These are phyloP conservation scores for Noctua janthe DNA, from an alignment of 2,888 invertebrate species.

Conservation along the genomic window DNA sequence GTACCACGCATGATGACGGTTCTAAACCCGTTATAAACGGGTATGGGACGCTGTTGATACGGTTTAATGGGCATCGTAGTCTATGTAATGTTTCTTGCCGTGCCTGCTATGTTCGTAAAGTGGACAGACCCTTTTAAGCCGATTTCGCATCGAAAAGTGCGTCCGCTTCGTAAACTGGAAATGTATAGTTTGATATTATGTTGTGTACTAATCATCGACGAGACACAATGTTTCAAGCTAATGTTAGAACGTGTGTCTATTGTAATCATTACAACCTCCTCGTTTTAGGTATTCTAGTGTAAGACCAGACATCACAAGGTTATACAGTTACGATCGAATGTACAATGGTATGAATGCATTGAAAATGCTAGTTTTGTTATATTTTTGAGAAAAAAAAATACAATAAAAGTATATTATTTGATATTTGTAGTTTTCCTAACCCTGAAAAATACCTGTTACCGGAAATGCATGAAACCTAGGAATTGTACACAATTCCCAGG, in stretches of 20 bases:
- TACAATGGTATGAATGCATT: slow-evolving; percentile 64
- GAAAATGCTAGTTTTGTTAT: slow-evolving; percentile 69
- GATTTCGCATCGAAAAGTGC: not conserved
- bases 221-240: slow-evolving; percentile 21
- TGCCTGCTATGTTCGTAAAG: not conserved
- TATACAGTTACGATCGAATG: slow-evolving; percentile 40
- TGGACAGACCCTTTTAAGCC: not conserved
- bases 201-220: not conserved
- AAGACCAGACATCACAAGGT: slow-evolving; percentile 59
- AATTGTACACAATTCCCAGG: too few relatives aligned
- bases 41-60: too few relatives aligned
- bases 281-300: slow-evolving; percentile 42
- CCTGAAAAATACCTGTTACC: too few relatives aligned
- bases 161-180: not conserved
- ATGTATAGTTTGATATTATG: not conserved
- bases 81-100: too few relatives aligned
- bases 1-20: too few relatives aligned
- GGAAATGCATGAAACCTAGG: too few relatives aligned
- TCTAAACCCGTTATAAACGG: too few relatives aligned
- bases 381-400: slow-evolving; percentile 67
- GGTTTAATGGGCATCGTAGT: too few relatives aligned
- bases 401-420: slow-evolving; percentile 63
- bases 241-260: slow-evolving; percentile 19
- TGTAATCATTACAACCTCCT: slow-evolving; percentile 42
- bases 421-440: slow-evolving; percentile 23